These are phyloP conservation scores for Cynaeus angustus DNA, from an alignment of 2,888 invertebrate species.

Conservation along the genomic window DNA sequence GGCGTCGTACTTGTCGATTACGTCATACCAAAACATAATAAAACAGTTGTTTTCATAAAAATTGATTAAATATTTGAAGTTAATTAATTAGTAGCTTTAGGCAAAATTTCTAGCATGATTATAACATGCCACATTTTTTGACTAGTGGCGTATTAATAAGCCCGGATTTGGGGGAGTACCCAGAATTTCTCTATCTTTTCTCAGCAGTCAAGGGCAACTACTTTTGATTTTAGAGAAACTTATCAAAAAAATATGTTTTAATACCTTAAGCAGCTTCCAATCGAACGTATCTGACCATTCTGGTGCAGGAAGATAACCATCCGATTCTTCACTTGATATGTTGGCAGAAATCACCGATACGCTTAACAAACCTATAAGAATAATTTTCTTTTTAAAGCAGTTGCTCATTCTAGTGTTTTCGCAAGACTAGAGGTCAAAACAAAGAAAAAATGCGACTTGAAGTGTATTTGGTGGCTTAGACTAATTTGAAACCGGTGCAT, in stretches of 20 bases:
- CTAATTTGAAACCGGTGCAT: too few relatives aligned
- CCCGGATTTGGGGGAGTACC: neutral
- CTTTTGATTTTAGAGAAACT: neutral
- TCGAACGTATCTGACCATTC: conserved; percentile 77
- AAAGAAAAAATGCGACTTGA: neutral
- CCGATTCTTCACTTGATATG: conserved; percentile 45
- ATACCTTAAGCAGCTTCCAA: conserved; percentile 79
- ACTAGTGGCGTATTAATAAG: neutral
- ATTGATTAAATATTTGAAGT: neutral
- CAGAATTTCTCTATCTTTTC: neutral
- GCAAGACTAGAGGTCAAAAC: neutral
- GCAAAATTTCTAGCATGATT: neutral
- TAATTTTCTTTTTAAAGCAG: neutral
- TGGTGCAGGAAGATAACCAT: conserved; percentile 60
- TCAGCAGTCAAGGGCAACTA: conserved; percentile 1
- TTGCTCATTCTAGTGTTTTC: neutral
- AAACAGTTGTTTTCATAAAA: neutral
- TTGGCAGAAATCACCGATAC: conserved; percentile 18
- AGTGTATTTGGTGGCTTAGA: neutral
- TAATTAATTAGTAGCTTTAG: neutral
- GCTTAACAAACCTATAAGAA: conserved; percentile 30
- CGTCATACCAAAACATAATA: neutral
- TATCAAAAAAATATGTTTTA: neutral
- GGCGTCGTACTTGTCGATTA: neutral
- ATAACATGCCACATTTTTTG: neutral